These are phyloP conservation scores for Perca fluviatilis DNA, from an alignment of 2,113 vertebrate species.

Conservation along the genomic window DNA sequence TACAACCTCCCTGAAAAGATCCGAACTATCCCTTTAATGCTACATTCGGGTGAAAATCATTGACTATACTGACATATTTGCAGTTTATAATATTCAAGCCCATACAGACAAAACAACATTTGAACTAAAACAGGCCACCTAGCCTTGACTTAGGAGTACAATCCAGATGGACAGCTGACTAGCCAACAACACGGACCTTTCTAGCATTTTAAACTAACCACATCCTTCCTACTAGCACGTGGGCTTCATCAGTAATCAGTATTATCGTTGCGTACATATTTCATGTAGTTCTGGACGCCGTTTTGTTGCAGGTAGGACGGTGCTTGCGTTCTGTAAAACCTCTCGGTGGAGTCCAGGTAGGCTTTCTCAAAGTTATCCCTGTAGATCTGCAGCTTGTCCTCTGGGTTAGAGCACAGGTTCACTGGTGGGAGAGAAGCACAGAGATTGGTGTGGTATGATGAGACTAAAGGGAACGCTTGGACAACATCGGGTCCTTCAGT, in stretches of 20 bases:
- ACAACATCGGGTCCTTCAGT: no score
- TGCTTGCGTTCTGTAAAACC: constrained; percentile 98
- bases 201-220: not conserved
- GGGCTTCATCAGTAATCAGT: not conserved
- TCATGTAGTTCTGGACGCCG: constrained; percentile 99
- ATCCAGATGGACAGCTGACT: not conserved
- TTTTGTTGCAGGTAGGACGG: constrained; percentile 98
- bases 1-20: no score
- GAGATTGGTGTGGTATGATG: not conserved
- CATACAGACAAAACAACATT: no score
- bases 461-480: no score
- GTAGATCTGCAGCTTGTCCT: constrained; percentile 98
- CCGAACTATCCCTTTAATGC: not conserved
- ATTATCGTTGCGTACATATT: constrained; percentile 88
- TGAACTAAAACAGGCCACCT: no score
- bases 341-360: constrained; percentile 97
- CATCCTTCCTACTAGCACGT: not conserved
- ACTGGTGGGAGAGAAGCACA: constrained; percentile 78
- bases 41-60: no score
- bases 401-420: constrained; percentile 97
- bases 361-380: constrained; percentile 99
- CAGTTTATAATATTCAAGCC: no score
- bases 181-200: not conserved
- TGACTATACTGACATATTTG: no score
- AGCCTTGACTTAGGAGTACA: not conserved